phyloP scores from a whole-genome alignment of 2,888 invertebrate species.

The Apotomis capreana region DNA sequence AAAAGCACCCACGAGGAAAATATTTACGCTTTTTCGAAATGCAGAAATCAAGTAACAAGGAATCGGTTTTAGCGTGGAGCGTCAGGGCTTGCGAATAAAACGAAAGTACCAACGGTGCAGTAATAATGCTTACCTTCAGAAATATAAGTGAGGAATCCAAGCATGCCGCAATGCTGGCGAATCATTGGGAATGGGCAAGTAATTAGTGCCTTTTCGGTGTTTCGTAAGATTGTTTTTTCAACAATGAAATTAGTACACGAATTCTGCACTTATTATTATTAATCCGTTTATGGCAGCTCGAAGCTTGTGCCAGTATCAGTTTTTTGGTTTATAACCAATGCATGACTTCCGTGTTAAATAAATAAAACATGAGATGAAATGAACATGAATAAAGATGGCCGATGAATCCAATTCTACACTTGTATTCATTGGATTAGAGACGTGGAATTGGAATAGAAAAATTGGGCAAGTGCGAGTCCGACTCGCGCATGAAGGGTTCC shows the following conservation, averaged over 20 bases:
- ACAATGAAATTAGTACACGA: not conserved
- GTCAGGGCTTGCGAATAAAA: constrained; percentile 77
- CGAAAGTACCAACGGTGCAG: constrained; percentile 60
- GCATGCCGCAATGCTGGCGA: constrained; percentile 51
- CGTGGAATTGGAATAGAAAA: not conserved
- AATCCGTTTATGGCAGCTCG: no score
- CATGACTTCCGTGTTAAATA: no score
- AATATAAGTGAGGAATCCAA: constrained; percentile 66
- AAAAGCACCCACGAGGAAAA: constrained; percentile 79
- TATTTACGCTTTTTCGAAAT: constrained; percentile 82
- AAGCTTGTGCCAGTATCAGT: no score
- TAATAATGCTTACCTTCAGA: constrained; percentile 74
- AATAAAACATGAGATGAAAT: no score
- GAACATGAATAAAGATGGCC: no score
- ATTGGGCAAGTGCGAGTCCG: no score
- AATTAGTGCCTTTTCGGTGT: constrained; percentile 46
- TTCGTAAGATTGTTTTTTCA: constrained; percentile 23
- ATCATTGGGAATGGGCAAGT: constrained; percentile 51
- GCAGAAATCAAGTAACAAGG: constrained; percentile 83
- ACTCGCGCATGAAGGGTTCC: no score
- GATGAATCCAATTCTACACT: no score
- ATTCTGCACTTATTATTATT: no score
- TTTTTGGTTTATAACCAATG: no score
- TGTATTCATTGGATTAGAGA: not conserved
- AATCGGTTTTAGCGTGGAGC: constrained; percentile 81